Percentiles rank a stretch among this genome's conserved stretches.
Evolutionary conservation across 1,140 invertebrate species (phyloP).

Genomic region (Euura saliciscinereae): DNA sequence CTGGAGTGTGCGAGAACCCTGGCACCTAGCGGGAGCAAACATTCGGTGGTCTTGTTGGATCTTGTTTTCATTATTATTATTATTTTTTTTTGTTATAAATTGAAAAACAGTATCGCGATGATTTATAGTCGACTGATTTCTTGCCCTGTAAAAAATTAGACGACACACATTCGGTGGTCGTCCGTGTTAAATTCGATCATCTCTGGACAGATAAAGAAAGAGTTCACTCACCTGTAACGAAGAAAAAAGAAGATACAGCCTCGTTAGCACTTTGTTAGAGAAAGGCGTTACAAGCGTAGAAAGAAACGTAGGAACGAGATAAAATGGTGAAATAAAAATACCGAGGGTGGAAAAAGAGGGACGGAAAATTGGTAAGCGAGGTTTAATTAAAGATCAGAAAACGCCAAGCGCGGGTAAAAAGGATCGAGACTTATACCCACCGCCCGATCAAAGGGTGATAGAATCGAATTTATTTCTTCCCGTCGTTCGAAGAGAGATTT

Average conservation of each 20-base stretch:
- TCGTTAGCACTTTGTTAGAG: not conserved
- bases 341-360: not conserved
- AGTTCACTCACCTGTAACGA: slow-evolving; percentile 47
- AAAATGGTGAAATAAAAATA: no score
- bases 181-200: not conserved
- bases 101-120: no score
- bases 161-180: no score
- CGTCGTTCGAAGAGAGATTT: not conserved
- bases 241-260: slow-evolving; percentile 19
- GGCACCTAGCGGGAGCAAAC: not conserved
- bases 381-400: slow-evolving; percentile 7
- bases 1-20: not conserved
- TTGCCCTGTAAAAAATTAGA: not conserved
- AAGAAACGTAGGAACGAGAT: not conserved
- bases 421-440: not conserved
- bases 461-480: not conserved
- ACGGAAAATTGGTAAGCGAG: not conserved
- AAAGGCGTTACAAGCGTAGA: no score
- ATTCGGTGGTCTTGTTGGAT: not conserved
- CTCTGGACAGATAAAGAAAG: not conserved
- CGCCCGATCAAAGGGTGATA: slow-evolving; percentile 1
- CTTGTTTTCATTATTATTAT: not conserved
- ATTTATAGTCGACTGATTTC: not conserved
- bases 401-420: not conserved
- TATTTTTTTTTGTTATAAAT: not conserved